These are phyloP conservation scores for Phyllopteryx taeniolatus DNA, from an alignment of 2,113 vertebrate genomes.

Conservation along the genomic window DNA sequence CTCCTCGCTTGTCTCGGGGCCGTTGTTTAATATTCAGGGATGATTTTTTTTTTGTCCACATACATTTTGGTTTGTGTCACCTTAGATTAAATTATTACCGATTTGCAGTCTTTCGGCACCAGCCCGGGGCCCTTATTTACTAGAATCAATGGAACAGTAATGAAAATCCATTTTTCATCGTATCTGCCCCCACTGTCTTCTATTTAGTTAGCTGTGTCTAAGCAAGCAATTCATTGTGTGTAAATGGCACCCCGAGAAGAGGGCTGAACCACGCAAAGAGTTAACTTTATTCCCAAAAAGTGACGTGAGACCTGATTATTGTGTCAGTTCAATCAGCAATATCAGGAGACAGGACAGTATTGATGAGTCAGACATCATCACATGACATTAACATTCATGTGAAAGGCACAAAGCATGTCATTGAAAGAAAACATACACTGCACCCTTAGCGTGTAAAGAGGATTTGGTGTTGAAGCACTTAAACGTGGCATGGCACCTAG, in stretches of 20 bases:
- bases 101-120: constrained; percentile 89
- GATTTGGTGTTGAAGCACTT: constrained; percentile 26
- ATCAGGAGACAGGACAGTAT: background rate
- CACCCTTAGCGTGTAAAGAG: background rate
- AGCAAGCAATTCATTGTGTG: constrained; percentile 99
- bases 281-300: constrained; percentile 76
- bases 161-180: constrained; percentile 99
- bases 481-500: constrained; percentile 33
- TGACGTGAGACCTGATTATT: constrained; percentile 32
- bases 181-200: constrained; percentile 97
- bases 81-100: constrained; percentile 99
- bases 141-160: constrained; percentile 99
- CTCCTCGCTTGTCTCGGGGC: constrained; percentile 83
- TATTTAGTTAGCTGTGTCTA: constrained; percentile 99
- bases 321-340: background rate
- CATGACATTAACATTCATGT: constrained; percentile 9
- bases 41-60: constrained; percentile 96
- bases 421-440: background rate
- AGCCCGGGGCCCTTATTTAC: constrained; percentile 98
- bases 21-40: constrained; percentile 99
- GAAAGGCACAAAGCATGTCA: constrained; percentile 15
- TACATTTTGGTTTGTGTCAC: constrained; percentile 99
- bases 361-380: constrained; percentile 32
- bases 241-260: constrained; percentile 93
- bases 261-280: constrained; percentile 80